Conservation (phyloP, 2,113 vertebrate species). For the Nannobrachium achirus region DNA sequence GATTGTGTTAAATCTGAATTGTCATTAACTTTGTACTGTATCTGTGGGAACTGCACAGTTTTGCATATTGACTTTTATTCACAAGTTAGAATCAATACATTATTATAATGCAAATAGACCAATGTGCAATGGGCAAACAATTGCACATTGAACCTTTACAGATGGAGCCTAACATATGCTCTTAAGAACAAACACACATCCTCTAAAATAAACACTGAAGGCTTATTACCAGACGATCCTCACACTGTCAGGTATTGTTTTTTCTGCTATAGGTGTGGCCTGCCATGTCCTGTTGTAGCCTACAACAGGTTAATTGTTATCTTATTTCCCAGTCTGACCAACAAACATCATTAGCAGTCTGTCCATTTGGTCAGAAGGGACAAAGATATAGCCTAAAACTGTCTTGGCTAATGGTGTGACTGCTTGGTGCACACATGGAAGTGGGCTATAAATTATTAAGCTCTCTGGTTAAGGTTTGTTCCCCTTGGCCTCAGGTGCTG, state of each 20-base stretch:
- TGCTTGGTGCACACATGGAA: slow-evolving; percentile 34
- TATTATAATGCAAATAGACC: neutral
- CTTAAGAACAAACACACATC: slow-evolving; percentile 25
- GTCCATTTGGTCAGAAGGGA: too few relatives aligned
- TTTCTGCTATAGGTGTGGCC: neutral
- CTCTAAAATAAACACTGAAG: slow-evolving; percentile 45
- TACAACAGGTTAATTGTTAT: too few relatives aligned
- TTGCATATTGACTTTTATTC: too few relatives aligned
- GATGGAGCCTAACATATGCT: slow-evolving; percentile 1
- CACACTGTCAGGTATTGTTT: neutral
- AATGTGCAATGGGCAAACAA: slow-evolving; percentile 14
- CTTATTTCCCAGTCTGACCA: too few relatives aligned
- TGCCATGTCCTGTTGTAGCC: neutral
- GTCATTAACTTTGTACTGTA: too few relatives aligned
- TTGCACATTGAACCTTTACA: neutral
- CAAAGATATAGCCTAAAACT: neutral
- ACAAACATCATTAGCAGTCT: too few relatives aligned
- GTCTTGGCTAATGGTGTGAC: slow-evolving; percentile 25
- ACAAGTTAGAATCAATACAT: too few relatives aligned
- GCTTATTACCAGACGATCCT: neutral
- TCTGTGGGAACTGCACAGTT: too few relatives aligned
- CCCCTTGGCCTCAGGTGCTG: slow-evolving; percentile 21
- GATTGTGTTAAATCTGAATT: too few relatives aligned
- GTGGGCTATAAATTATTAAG: slow-evolving; percentile 60
- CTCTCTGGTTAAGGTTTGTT: slow-evolving; percentile 53